These are phyloP conservation scores for Polydrusus tereticollis DNA, from an alignment of 2,888 invertebrate genomes.

Conservation along the genomic window DNA sequence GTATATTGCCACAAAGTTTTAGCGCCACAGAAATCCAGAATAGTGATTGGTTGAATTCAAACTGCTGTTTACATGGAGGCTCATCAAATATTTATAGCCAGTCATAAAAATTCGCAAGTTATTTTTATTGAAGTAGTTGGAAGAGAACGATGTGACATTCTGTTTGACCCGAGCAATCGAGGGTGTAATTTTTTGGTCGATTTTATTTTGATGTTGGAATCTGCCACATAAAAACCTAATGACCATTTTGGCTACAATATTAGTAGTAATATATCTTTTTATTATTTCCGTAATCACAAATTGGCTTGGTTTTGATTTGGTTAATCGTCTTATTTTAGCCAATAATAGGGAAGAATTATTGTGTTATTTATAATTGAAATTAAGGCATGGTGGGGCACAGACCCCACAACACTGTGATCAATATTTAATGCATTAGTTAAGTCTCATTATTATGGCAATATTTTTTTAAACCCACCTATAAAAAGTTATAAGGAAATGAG, in stretches of 20 bases:
- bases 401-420: no score
- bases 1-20: slow-evolving; percentile 25
- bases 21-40: slow-evolving; percentile 4
- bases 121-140: slow-evolving; percentile 26
- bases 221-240: not conserved
- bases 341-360: no score
- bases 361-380: no score
- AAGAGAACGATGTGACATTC: slow-evolving; percentile 14
- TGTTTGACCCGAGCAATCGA: slow-evolving; percentile 15
- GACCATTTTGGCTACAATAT: not conserved
- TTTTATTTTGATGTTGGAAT: slow-evolving; percentile 9
- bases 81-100: slow-evolving; percentile 33
- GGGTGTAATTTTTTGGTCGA: slow-evolving; percentile 4
- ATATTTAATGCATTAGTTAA: no score
- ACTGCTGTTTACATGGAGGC: slow-evolving; percentile 22
- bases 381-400: no score
- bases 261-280: not conserved
- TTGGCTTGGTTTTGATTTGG: not conserved
- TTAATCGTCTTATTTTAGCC: not conserved
- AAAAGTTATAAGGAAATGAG: no score
- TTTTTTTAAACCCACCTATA: no score
- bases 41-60: slow-evolving; percentile 19
- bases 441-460: no score
- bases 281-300: not conserved
- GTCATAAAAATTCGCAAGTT: slow-evolving; percentile 33